These are phyloP conservation scores for Anarsia innoxiella DNA, from an alignment of 2,888 invertebrate genomes.

Conservation along the genomic window DNA sequence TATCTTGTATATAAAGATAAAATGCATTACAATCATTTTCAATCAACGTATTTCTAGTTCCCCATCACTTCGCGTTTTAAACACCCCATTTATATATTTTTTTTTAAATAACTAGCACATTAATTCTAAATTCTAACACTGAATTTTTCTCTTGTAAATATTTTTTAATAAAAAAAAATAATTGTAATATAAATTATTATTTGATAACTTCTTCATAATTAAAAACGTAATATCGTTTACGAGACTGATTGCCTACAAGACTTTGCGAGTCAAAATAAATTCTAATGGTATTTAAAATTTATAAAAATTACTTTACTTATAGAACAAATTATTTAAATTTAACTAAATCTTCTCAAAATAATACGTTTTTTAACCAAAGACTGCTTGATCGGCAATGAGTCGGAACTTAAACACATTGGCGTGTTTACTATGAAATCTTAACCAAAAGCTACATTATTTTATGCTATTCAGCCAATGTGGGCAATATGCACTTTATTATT, in stretches of 20 bases:
- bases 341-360: no score
- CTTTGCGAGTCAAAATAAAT: constrained; percentile 27
- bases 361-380: constrained; percentile 26
- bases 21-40: constrained; percentile 39
- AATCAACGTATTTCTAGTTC: constrained; percentile 24
- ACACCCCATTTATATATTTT: neutral
- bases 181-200: constrained; percentile 32
- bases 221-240: constrained; percentile 35
- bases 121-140: no score
- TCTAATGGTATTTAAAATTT: constrained; percentile 4
- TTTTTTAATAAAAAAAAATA: constrained; percentile 25
- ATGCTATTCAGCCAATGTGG: no score
- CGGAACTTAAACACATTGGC: no score
- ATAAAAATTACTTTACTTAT: constrained; percentile 10
- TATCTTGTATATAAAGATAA: constrained; percentile 26
- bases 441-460: no score
- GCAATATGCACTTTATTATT: no score
- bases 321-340: constrained; percentile 16
- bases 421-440: no score
- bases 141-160: constrained; percentile 29
- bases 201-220: no score
- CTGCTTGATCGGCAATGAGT: no score
- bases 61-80: neutral
- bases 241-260: constrained; percentile 49
- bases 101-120: neutral